A percentile compares a stretch with the other conserved stretches of the same genome.
phyloP scores from a whole-genome alignment of 2,113 vertebrate species.

The Nothocercus nigrocapillus region DNA sequence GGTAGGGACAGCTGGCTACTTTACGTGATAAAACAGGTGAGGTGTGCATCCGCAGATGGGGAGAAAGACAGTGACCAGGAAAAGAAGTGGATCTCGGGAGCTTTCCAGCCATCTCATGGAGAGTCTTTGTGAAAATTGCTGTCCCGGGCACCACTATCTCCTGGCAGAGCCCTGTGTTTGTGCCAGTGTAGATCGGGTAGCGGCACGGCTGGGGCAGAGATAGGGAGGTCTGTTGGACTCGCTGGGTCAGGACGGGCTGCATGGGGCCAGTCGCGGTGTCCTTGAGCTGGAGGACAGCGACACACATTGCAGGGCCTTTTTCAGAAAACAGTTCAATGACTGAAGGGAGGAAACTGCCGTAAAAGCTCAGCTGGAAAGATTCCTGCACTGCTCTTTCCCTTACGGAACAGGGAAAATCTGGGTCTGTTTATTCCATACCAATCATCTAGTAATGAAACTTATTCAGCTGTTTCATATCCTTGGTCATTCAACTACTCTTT shows the following conservation, averaged over 20 bases:
- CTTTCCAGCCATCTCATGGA: background rate
- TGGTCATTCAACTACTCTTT: slow-evolving; percentile 6
- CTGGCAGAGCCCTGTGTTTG: accelerated
- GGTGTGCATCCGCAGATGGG: background rate
- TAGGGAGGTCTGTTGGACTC: slow-evolving; percentile 16
- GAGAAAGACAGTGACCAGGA: background rate
- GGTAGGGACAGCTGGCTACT: background rate
- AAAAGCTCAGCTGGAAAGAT: background rate
- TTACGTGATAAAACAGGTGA: background rate
- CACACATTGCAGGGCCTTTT: background rate
- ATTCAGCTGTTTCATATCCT: background rate
- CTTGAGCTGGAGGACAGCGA: background rate
- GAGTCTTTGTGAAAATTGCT: background rate
- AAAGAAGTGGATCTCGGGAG: background rate
- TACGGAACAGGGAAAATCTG: background rate
- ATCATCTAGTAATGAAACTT: slow-evolving; percentile 2
- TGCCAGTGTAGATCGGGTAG: background rate
- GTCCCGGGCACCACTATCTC: background rate
- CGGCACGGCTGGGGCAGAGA: background rate
- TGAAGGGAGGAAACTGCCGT: background rate
- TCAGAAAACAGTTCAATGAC: background rate
- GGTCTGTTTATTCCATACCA: background rate
- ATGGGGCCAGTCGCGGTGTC: background rate
- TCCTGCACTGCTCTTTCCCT: background rate
- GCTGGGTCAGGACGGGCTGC: slow-evolving; percentile 34